A percentile compares a stretch with the other conserved stretches of the same genome.
Conservation (phyloP, 2,888 invertebrate species). For the Ectemnius lituratus region DNA sequence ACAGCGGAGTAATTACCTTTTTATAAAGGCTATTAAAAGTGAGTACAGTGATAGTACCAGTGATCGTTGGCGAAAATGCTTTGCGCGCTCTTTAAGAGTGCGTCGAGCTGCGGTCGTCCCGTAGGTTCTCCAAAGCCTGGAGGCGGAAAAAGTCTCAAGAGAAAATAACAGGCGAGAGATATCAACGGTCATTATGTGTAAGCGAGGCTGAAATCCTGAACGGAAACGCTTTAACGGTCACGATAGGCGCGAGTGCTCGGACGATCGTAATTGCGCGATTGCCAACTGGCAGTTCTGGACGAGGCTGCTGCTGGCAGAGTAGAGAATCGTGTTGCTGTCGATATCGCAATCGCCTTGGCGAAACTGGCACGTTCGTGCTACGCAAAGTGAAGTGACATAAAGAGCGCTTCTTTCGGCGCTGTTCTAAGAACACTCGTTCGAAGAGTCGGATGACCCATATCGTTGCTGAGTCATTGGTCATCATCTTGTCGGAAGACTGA, state of each 20-base stretch:
- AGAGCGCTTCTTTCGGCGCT: not conserved
- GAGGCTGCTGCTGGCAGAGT: slow-evolving; percentile 41
- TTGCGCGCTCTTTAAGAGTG: not conserved
- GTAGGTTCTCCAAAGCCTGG: too few species aligned
- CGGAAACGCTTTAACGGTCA: slow-evolving; percentile 48
- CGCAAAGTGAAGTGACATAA: slow-evolving; percentile 19
- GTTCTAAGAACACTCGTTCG: slow-evolving; percentile 31
- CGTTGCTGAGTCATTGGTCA: slow-evolving; percentile 15
- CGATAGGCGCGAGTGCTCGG: slow-evolving; percentile 32
- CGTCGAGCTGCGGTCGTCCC: not conserved
- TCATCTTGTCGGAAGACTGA: slow-evolving; percentile 25
- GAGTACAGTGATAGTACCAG: not conserved
- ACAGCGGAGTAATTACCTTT: slow-evolving; percentile 10
- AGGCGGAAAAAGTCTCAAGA: not conserved
- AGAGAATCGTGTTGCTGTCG: slow-evolving; percentile 61
- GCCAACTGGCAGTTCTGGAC: slow-evolving; percentile 27
- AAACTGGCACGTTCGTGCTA: slow-evolving; percentile 25
- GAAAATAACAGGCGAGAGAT: slow-evolving; percentile 14
- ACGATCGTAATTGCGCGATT: slow-evolving; percentile 48
- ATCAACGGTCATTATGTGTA: slow-evolving; percentile 30
- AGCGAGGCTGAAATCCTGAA: slow-evolving; percentile 17
- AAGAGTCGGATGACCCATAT: slow-evolving; percentile 23
- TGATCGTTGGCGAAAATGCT: not conserved
- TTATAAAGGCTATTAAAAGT: slow-evolving; percentile 6
- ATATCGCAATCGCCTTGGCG: slow-evolving; percentile 53